A percentile compares a stretch with the other conserved stretches of the same genome.
Conservation (phyloP, 2,888 invertebrate genomes). For the Lapara coniferarum region DNA sequence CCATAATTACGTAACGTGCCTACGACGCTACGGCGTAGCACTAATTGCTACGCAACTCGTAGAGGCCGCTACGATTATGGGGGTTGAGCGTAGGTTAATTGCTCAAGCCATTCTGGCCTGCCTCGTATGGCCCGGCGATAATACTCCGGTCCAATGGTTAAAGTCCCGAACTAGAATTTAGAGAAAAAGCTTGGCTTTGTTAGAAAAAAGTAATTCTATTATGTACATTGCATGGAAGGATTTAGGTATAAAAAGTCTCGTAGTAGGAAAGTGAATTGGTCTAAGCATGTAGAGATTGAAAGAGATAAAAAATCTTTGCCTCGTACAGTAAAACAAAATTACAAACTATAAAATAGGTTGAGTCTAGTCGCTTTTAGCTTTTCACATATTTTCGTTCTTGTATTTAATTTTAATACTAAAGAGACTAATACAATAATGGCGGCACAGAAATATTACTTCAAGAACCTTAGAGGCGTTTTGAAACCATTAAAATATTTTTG, state of each 20-base stretch:
- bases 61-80: conserved; percentile 48
- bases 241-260: conserved; percentile 1
- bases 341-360: conserved; percentile 9
- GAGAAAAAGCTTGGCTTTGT: conserved; percentile 4
- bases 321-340: conserved; percentile 17
- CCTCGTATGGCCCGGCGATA: conserved; percentile 45
- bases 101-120: conserved; percentile 49
- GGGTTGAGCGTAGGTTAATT: conserved; percentile 77
- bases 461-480: not conserved
- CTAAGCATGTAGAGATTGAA: conserved; percentile 13
- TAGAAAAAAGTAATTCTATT: conserved; percentile 1
- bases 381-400: not conserved
- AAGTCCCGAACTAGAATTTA: conserved; percentile 28
- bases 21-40: conserved; percentile 64
- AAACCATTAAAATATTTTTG: not conserved
- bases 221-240: conserved; percentile 8
- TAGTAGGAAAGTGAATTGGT: not conserved
- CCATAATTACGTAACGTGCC: conserved; percentile 72
- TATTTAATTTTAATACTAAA: conserved; percentile 6
- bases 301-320: conserved; percentile 13
- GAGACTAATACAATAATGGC: not conserved
- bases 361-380: not conserved
- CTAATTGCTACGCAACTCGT: conserved; percentile 80
- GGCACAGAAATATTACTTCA: not conserved
- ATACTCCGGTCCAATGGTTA: conserved; percentile 40